A percentile compares a stretch with the other conserved stretches of the same genome.
Conservation (phyloP, 2,113 vertebrate genomes). For the Apteryx mantelli region DNA sequence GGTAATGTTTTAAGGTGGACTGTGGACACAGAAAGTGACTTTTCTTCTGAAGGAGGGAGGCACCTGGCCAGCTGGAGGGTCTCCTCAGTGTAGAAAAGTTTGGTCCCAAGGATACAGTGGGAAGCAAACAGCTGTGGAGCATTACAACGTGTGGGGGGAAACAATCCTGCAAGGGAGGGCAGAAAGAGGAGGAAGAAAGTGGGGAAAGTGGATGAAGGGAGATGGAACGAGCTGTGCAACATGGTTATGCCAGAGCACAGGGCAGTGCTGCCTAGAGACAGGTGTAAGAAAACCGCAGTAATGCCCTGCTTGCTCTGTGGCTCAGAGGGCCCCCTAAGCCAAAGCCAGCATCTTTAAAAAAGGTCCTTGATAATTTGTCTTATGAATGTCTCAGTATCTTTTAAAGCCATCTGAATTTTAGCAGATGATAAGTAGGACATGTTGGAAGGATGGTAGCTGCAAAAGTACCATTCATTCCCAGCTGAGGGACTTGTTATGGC, state of each 20-base stretch:
- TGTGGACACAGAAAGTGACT: neutral
- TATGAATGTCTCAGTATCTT: neutral
- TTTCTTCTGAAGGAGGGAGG: neutral
- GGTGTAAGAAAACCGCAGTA: neutral
- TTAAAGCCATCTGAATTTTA: neutral
- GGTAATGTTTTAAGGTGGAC: neutral
- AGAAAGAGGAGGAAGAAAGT: neutral
- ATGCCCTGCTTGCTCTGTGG: neutral
- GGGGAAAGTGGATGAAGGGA: too few species aligned
- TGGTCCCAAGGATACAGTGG: neutral
- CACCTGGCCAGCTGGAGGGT: neutral
- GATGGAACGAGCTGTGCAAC: neutral
- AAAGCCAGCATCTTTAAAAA: neutral
- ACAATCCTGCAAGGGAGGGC: neutral
- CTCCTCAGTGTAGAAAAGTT: neutral
- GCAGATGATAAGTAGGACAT: neutral
- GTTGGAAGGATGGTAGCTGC: neutral
- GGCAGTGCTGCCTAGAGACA: neutral
- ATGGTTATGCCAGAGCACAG: neutral
- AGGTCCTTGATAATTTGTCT: neutral
- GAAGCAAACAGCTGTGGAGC: neutral
- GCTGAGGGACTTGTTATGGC: neutral
- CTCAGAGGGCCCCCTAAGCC: neutral
- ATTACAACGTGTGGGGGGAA: neutral
- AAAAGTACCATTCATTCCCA: neutral